Base-by-base conservation (phyloP, 1,140 invertebrate genomes). In the Pseudomyrmex dendroicus region DNA sequence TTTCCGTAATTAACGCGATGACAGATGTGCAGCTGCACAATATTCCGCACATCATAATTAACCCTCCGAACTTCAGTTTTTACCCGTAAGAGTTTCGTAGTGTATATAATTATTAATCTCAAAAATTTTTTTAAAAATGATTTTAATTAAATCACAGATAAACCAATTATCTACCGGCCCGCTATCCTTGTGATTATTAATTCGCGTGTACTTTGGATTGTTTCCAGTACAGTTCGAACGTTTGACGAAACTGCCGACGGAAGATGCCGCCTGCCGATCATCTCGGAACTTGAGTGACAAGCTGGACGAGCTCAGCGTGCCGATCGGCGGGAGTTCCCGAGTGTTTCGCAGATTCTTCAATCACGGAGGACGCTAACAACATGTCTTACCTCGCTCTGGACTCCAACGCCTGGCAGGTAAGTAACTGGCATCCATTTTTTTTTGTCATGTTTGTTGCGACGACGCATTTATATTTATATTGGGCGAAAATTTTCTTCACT, bases 321-420 rank as follows among this genome's bases (percentile, higher is more conserved):
- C 48, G 17, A 63, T 44, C 52, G 57, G 72, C 77, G 68, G 67
- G 56, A 52, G 77, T 76, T 84, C 76, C 54, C 10, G 83, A 44
- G 63, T 62, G 63, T 44, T 44, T 22, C 12, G 72, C 56, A 56
- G 86, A 61, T 84, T 84, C 85, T 83, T 84, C 82, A 74, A 84
- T 85, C 84, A 90, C 89, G 90, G 88, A 91, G 83, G 88, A 89
- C 85, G 84, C 57, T 66, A 90, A 89, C 89, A 92, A 90, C 90
- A 94, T 94, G 94, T 94, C 94, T 85, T 94, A 94, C 87, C 91
- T 94, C 62, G 93, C 93, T 78, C 88, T 94, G 82, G 94, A 94
- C 88, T 94, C 93, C 67, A 94, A 94, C 67, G 92, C 94, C 59
- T 94, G 94, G 94, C 94, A 94, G 94, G 94, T 94, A 87, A 89